These are phyloP conservation scores for Pherbina coryleti DNA, from an alignment of 2,888 invertebrate species.

Conservation along the genomic window DNA sequence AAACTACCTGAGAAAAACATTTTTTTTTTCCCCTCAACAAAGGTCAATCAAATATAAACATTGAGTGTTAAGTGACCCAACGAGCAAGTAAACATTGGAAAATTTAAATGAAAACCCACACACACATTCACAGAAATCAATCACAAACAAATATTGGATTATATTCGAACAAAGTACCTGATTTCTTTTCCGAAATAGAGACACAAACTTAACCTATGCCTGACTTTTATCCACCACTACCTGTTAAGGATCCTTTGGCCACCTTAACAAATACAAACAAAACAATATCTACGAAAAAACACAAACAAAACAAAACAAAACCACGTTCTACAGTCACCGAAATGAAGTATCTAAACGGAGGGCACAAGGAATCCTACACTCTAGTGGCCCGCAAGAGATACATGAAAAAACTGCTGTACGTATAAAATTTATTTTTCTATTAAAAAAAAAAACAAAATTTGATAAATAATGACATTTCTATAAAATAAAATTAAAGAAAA, in stretches of 20 bases:
- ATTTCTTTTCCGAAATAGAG: slow-evolving; percentile 25
- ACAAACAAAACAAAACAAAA: slow-evolving; percentile 14
- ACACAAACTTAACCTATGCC: background rate
- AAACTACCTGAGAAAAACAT: too few relatives aligned
- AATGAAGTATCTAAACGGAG: slow-evolving; percentile 67
- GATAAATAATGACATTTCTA: too few relatives aligned
- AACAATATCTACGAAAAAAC: slow-evolving; percentile 17
- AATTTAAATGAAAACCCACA: too few relatives aligned
- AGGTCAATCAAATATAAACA: too few relatives aligned
- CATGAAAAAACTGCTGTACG: slow-evolving; percentile 69
- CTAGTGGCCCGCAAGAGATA: slow-evolving; percentile 69
- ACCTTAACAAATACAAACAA: slow-evolving; percentile 29
- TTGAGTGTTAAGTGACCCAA: too few relatives aligned
- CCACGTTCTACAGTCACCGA: slow-evolving; percentile 28
- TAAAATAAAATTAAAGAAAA: background rate
- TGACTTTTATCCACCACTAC: background rate
- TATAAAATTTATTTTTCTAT: slow-evolving; percentile 22
- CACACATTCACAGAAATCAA: too few relatives aligned
- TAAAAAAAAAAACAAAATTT: background rate
- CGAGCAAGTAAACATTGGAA: too few relatives aligned
- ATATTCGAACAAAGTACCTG: slow-evolving; percentile 40
- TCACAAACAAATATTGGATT: slow-evolving; percentile 2
- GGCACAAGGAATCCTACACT: slow-evolving; percentile 69
- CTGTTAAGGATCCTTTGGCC: too few relatives aligned
- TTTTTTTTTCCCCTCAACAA: too few relatives aligned